A percentile compares a stretch with the other conserved stretches of the same genome.
phyloP scores from a whole-genome alignment of 2,113 vertebrate species.

The mouse (Mus musculus) region DNA sequence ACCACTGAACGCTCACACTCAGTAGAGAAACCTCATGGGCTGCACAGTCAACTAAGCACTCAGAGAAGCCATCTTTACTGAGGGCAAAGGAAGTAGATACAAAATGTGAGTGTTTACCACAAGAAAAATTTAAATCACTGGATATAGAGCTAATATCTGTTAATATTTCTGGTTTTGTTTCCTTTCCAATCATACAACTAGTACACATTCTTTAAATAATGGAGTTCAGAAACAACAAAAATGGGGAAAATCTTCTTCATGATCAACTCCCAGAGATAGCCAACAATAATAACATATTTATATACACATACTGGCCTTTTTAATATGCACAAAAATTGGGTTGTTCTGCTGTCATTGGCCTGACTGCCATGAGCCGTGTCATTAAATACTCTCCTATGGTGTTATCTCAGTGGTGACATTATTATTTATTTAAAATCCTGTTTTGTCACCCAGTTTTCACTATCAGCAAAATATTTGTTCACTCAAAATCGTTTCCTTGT shows the following conservation, averaged over 20 bases:
- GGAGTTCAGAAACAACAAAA: neutral
- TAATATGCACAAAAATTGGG: neutral
- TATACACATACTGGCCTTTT: neutral
- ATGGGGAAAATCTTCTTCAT: neutral
- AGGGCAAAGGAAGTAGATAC: neutral
- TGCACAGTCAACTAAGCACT: neutral
- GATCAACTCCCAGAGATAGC: neutral
- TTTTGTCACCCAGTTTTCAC: neutral
- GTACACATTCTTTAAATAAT: neutral
- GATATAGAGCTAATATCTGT: neutral
- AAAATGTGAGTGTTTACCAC: neutral
- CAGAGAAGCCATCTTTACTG: neutral
- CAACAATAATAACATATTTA: neutral
- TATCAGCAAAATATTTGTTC: neutral
- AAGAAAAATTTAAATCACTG: neutral
- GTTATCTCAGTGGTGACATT: slow-evolving; percentile 11
- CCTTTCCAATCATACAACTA: slow-evolving; percentile 26
- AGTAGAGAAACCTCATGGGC: neutral
- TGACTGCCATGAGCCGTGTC: neutral
- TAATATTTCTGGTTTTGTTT: neutral
- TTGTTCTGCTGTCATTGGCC: neutral
- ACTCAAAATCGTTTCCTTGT: neutral
- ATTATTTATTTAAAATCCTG: neutral
- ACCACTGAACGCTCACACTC: neutral
- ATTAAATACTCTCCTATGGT: neutral